These are phyloP conservation scores for rat (Rattus norvegicus) DNA, from an alignment of 2,113 vertebrate species.

Conservation along the genomic window DNA sequence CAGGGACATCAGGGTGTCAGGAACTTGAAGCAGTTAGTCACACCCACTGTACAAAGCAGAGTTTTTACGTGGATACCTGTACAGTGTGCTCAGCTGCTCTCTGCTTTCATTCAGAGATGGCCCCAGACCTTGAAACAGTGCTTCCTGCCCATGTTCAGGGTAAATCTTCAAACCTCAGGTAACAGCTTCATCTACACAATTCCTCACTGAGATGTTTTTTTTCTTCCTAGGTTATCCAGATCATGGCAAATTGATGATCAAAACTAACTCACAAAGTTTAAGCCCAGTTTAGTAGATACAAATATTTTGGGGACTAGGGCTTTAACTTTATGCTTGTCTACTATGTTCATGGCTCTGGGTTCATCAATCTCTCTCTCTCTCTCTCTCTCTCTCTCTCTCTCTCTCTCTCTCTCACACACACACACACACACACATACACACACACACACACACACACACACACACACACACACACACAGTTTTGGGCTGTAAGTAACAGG, in stretches of 20 bases:
- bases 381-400: not conserved
- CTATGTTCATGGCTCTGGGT: not conserved
- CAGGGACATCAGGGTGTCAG: not conserved
- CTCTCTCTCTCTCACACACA: not conserved
- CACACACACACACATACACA: too few relatives aligned
- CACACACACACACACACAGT: not conserved
- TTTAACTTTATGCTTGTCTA: not conserved
- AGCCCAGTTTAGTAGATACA: not conserved
- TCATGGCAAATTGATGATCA: not conserved
- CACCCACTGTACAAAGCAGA: not conserved
- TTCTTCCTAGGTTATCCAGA: not conserved
- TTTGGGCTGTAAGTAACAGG: not conserved
- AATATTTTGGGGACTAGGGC: not conserved
- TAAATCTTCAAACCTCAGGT: not conserved
- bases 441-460: not conserved
- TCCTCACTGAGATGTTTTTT: not conserved
- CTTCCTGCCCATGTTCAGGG: too few relatives aligned
- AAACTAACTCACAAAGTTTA: not conserved
- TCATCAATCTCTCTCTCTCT: not conserved
- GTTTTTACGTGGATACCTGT: not conserved
- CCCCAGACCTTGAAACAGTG: not conserved
- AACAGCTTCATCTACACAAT: not conserved
- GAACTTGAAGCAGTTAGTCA: not conserved
- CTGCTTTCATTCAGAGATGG: not conserved
- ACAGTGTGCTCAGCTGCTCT: not conserved